Evolutionary conservation across 2,113 vertebrate genomes (phyloP), one percentile per base, ranked within the genome.

Genomic region (Coptodon rendalli): DNA sequence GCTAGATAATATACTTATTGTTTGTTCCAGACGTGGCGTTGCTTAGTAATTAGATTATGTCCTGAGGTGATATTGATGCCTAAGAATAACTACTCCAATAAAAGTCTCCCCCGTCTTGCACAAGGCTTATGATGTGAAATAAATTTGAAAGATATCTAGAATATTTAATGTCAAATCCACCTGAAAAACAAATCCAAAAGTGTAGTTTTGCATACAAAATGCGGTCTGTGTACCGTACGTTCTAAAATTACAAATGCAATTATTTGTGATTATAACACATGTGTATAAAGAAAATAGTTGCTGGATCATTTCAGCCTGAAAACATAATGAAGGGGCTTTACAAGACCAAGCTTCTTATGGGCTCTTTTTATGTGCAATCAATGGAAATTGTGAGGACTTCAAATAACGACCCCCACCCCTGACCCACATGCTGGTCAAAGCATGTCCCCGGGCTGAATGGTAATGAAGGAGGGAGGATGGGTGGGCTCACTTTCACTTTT

Each of bases 351-450:
- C 78, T 80, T 87, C 73, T 84, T 53, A 80, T 89, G 90, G 87
- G 91, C 27, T 61, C 87, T 88, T 93, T 95, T 94, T 90, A 95
- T 94, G 92, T 90, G 82, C 89, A 93, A 95, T 95, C 92, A 95
- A 89, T 95, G 89, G 85, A 91, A 93, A 95, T 86, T 83, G 88
- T 78, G 86, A 89, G 91, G 89, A 86, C 89, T 85, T 92, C 86
- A 89, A 89, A 91, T 87, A 92, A 91, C 5, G 10, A 52, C 80
- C 27, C 31, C 40, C 80, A 29, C 5, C 50, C 24, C 3, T 5
- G 4, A 48, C 16, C 43, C 63, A 19, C 59, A 24, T 53, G 52
- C 73, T 92, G 86, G 89, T 91, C 89, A 87, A 59, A 91, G 90
- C 45, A 10, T 93, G 94, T 92, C 96, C 93, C 87, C 81, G 48